Percentiles rank a stretch among this genome's conserved stretches.
These are phyloP conservation scores for Corythornis cristatus DNA, from an alignment of 2,113 vertebrate species.

Conservation along the genomic window DNA sequence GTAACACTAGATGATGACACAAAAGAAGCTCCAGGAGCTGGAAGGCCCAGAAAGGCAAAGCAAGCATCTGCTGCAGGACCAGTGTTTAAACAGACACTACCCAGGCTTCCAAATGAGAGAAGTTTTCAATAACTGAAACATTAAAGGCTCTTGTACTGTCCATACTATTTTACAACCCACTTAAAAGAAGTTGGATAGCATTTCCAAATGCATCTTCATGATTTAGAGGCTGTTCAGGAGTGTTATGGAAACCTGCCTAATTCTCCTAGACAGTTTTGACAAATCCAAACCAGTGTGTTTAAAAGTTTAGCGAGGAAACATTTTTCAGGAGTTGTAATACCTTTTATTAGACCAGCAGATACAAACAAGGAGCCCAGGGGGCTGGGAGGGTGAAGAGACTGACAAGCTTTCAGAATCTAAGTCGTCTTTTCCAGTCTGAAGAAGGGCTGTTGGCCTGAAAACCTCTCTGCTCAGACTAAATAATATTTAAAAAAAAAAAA, in stretches of 20 bases:
- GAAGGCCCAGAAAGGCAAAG: not conserved
- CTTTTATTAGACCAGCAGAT: slow-evolving; percentile 55
- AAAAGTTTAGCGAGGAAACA: slow-evolving; percentile 29
- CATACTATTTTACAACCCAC: slow-evolving; percentile 3
- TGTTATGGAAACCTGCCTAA: slow-evolving; percentile 44
- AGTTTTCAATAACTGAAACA: not conserved
- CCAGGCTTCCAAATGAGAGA: not conserved
- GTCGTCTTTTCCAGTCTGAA: slow-evolving; percentile 27
- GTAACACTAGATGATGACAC: not conserved
- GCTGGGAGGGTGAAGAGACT: not conserved
- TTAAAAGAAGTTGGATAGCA: not conserved
- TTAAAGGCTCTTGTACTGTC: slow-evolving; percentile 14
- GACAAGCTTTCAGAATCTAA: slow-evolving; percentile 4
- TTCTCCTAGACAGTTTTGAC: slow-evolving; percentile 37
- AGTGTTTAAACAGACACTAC: not conserved
- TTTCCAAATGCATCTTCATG: slow-evolving; percentile 28
- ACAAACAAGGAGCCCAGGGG: not conserved
- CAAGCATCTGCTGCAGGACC: not conserved
- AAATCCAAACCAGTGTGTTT: slow-evolving; percentile 43
- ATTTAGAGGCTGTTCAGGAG: slow-evolving; percentile 17
- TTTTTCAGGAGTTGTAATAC: slow-evolving; percentile 57
- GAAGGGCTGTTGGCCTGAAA: slow-evolving; percentile 3
- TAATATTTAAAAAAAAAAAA: not conserved
- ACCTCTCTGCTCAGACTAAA: slow-evolving; percentile 26
- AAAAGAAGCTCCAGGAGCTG: not conserved